A percentile compares a stretch with the other conserved stretches of the same genome.
These are phyloP conservation scores for Campopleginae sp. DNA, from an alignment of 2,888 invertebrate genomes.

Conservation along the genomic window DNA sequence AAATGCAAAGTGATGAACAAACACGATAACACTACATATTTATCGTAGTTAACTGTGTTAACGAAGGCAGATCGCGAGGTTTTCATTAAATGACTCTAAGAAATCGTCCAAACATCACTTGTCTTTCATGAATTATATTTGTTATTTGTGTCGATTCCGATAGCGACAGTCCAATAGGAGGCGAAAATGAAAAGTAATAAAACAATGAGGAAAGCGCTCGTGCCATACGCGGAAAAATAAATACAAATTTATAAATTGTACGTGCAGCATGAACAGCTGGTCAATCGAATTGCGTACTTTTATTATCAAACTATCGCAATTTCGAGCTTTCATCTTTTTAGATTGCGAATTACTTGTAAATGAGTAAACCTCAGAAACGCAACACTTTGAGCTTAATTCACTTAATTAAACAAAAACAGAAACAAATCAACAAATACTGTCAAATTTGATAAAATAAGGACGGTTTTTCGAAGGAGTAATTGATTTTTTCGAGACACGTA, in stretches of 20 bases:
- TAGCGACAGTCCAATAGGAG: constrained; percentile 27
- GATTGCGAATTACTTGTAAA: constrained; percentile 11
- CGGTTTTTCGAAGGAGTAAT: constrained; percentile 29
- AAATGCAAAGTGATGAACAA: constrained; percentile 63
- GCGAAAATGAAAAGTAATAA: constrained; percentile 3
- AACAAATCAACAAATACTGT: constrained; percentile 26
- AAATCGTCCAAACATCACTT: constrained; percentile 64
- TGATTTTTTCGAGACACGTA: constrained; percentile 21
- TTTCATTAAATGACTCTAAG: constrained; percentile 63
- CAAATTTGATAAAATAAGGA: constrained; percentile 16
- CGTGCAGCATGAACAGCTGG: constrained; percentile 19
- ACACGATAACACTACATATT: constrained; percentile 67
- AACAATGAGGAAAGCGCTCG: constrained; percentile 24
- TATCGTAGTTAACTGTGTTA: constrained; percentile 67
- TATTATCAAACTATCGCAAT: constrained; percentile 14
- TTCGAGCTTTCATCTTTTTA: not conserved
- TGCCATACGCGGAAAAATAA: constrained; percentile 37
- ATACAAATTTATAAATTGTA: constrained; percentile 24
- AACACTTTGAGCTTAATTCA: constrained; percentile 52
- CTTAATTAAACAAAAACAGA: constrained; percentile 17
- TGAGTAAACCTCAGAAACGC: constrained; percentile 15
- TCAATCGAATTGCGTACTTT: constrained; percentile 9
- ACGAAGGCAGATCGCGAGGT: constrained; percentile 69
- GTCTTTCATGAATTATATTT: constrained; percentile 59
- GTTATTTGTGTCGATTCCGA: constrained; percentile 39